Evolutionary conservation across 2,113 vertebrate species (phyloP), one percentile per base, ranked within the genome.

Genomic region (Pterocles orientalis): DNA sequence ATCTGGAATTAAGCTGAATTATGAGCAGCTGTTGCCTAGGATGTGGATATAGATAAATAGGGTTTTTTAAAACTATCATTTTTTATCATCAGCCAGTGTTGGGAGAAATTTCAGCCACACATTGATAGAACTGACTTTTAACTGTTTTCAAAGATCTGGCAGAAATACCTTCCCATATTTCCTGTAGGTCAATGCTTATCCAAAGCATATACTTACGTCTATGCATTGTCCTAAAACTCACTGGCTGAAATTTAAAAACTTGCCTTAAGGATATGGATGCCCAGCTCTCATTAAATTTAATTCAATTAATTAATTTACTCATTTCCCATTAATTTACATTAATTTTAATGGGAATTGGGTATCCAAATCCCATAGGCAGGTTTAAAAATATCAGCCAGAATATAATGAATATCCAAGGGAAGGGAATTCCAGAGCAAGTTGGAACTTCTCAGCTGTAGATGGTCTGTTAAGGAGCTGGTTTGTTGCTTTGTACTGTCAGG

Each of bases 381-480:
- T 91, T 94, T 96, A 97, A 97, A 97, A 97, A 94, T 97, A 96
- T 82, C 91, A 66, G 43, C 82, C 91, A 90, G 89, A 92, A 89
- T 78, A 89, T 91, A 84, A 92, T 96, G 94, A 94, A 71, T 77
- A 91, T 95, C 86, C 82, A 97, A 75, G 83, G 77, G 77, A 88
- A 72, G 17, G 83, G 58, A 86, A 92, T 93, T 93, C 90, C 77
- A 69, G 83, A 82, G 58, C 15, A 79, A 41, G 36, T 0, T 76
- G 26, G 73, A 93, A 80, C 50, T 81, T 54, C 69, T 91, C 61
- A 79, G 53, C n/a, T 69, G 45, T 69, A 48, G 34, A 88, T 87
- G 45, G 72, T 88, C 47, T 76, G 21, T 65, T 75, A 18, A 66
- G 39, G 54, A 81, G 28, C 15, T 4, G 3, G 48, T 86, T 82